phyloP scores from a whole-genome alignment of 2,113 vertebrate species.

The Bos indicus region DNA sequence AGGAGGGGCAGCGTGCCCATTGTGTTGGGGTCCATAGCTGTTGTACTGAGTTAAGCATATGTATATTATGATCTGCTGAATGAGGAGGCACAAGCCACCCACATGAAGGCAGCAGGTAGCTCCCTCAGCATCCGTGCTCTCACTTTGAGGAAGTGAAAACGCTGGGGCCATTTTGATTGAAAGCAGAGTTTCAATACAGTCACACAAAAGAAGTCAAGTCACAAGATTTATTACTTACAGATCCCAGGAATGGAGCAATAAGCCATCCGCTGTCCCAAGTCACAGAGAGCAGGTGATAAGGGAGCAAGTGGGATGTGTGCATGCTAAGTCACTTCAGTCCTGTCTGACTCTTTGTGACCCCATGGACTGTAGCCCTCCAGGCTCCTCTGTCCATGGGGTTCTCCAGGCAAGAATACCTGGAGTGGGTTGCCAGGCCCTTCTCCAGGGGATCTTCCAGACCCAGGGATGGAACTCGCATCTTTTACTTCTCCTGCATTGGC shows the following conservation, averaged over 20 bases:
- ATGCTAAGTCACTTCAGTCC: background rate
- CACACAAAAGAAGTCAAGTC: background rate
- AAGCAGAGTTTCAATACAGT: background rate
- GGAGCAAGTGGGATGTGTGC: background rate
- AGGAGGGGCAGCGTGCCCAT: rapidly evolving
- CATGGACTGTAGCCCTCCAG: background rate
- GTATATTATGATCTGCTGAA: background rate
- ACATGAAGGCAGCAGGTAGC: background rate
- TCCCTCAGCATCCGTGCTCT: background rate
- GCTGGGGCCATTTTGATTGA: background rate
- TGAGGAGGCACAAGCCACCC: background rate
- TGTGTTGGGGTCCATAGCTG: background rate
- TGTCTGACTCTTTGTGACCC: background rate
- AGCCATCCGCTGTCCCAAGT: background rate
- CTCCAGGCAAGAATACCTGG: background rate
- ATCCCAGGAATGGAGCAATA: background rate
- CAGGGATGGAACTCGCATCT: background rate
- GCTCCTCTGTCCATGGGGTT: background rate
- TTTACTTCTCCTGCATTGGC: background rate
- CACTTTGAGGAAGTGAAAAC: background rate
- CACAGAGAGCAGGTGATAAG: background rate
- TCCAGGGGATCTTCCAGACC: background rate
- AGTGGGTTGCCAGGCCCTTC: background rate
- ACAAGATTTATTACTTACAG: background rate
- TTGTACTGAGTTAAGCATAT: background rate